Base-by-base conservation (phyloP, 2,888 invertebrate species). In the Gnatocerus cornutus region DNA sequence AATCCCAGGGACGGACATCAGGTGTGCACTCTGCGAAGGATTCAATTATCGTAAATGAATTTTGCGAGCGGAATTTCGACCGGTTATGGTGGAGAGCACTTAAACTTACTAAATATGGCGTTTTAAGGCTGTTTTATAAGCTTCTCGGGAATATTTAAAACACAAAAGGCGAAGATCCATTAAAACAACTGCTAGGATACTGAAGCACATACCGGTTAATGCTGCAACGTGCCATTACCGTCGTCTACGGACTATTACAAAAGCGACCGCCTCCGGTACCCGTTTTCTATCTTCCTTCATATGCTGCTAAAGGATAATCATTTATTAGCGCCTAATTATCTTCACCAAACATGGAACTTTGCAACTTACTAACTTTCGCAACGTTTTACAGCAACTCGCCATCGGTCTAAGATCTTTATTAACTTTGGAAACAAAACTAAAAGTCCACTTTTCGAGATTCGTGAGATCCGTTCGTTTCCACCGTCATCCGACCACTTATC, bases 11-110 rank as follows among this genome's bases (percentile, higher is more conserved):
- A 53, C 53, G 65, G 66, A 67, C 66, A 59, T 50, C 66, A 67
- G 66, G 66, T 67, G 66, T 41, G 48, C 65, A 27, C 50, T 56
- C 21, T 58, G 43, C 66, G 8, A 12, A 33, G 21, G 52, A 67
- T 59, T 67, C 66, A 59, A 67, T 67, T 67, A 67, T 50, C 43
- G 66, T 52, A 67, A 67, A 59, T 67, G 58, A 67, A 67, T 67
- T 67, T 59, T 16, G 12, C 12, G 39, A 27, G 48, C 10, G 53
- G 30, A 63, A 43, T 63, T 63, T 63, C 6, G 46, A 52, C 43
- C 43, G 33, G 29, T 45, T 45, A 59, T 30, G 62, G 9, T 14
- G 39, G 27, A 39, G 39, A 62, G 21, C 64, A 53, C 55, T 65
- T 46, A 46, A 59, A 59, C 21, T 59, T 53, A 43, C 53, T 62